Evolutionary conservation across 2,888 invertebrate species (phyloP).

Genomic region (Lottia gigantea): DNA sequence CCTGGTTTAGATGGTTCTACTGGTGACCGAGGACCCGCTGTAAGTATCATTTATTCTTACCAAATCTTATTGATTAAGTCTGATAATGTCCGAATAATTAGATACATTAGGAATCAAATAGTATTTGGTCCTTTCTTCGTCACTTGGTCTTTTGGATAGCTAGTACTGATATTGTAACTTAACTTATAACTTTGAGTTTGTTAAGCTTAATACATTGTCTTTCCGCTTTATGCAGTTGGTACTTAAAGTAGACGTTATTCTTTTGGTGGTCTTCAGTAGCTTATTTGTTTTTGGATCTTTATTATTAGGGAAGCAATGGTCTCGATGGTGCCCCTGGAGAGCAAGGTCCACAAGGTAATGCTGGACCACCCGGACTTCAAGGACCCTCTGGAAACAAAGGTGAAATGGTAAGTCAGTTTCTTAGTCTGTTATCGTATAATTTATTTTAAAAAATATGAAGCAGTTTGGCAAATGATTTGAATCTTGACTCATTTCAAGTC

Average conservation of each 20-base stretch:
- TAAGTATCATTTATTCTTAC: slow-evolving; percentile 34
- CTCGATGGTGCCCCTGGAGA: slow-evolving; percentile 48
- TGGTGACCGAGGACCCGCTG: slow-evolving; percentile 51
- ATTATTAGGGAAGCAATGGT: slow-evolving; percentile 41
- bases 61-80: too few relatives aligned
- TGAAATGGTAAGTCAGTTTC: slow-evolving; percentile 70
- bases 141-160: too few relatives aligned
- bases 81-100: too few relatives aligned
- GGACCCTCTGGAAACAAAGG: slow-evolving; percentile 76
- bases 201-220: too few relatives aligned
- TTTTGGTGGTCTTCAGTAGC: background rate
- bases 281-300: background rate
- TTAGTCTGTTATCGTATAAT: too few relatives aligned
- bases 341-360: slow-evolving; percentile 43
- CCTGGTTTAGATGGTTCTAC: slow-evolving; percentile 48
- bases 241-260: background rate
- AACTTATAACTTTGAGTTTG: too few relatives aligned
- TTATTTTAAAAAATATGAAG: too few relatives aligned
- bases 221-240: too few relatives aligned
- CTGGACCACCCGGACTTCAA: slow-evolving; percentile 44
- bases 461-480: background rate
- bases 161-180: too few relatives aligned
- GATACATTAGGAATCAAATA: too few relatives aligned
- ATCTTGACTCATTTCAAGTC: background rate
- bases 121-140: too few relatives aligned